Base-by-base conservation (phyloP, 1,140 invertebrate species). In the Campoletis sonorensis region DNA sequence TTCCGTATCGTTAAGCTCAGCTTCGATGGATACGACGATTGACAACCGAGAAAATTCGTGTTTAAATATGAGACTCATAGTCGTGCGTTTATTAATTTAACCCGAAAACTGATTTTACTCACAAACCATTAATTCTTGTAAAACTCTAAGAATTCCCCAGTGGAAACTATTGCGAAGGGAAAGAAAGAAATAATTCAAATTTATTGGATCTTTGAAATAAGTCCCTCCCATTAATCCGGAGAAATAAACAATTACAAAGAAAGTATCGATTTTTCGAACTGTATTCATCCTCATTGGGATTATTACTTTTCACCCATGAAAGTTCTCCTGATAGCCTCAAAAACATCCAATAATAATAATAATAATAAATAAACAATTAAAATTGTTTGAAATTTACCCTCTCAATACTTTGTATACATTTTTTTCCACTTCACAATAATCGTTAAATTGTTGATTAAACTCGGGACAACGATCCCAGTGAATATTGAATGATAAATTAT, bases 1-100 rank as follows among this genome's bases (percentile, higher is more conserved):
- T 64, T 64, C 61, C 23, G 61, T 64, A 64, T 64, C n/a, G 61
- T 64, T 64, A 26, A 64, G 27, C 61, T 64, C 21, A 13, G 21
- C 1, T 64, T 23, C 61, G 61, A 64, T 4, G 27, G 61, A 64
- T 23, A 64, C n/a, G 23, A 64, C 23, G 61, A 21, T 64, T 64
- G 21, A 23, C n/a, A 64, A 26, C 11, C 23, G 61, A 23, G 61
- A 64, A 64, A 64, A 64, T 64, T 27, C 4, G 1, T 23, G 27
- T 27, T 26, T 2, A 64, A 64, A 64, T 64, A 64, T 26, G 23
- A 64, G 4, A 64, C 27, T 64, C 11, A 64, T 26, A 21, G 23
- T 64, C 23, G 61, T n/a, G n/a, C n/a, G 23, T n/a, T 64, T 5
- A 64, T 64, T 10, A 64, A 64, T 64, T 64, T 27, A n/a, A 23